Evolutionary conservation across 2,797 vertebrate species (phyloP).

Genomic region (Tapera naevia): DNA sequence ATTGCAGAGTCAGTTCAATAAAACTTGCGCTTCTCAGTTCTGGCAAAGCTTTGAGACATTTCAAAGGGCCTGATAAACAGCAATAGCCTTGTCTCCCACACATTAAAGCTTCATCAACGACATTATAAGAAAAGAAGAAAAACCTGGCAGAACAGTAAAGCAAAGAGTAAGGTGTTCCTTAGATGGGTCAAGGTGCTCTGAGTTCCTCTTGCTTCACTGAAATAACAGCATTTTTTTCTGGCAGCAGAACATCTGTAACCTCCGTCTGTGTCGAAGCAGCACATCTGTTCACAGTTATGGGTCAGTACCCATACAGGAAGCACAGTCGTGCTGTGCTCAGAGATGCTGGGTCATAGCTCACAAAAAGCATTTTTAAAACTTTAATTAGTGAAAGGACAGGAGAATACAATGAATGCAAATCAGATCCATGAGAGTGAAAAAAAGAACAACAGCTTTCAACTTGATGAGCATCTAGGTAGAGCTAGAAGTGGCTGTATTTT

Average conservation of each 20-base stretch:
- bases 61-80: constrained; percentile 79
- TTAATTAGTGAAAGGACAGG: constrained; percentile 36
- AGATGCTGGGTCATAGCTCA: constrained; percentile 40
- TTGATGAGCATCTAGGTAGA: not conserved
- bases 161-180: constrained; percentile 77
- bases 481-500: not conserved
- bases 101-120: constrained; percentile 55
- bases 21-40: constrained; percentile 49
- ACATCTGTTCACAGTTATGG: constrained; percentile 76
- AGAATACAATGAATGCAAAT: constrained; percentile 56
- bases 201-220: constrained; percentile 60
- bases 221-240: constrained; percentile 64
- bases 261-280: constrained; percentile 38
- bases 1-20: constrained; percentile 66
- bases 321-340: not conserved
- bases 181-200: constrained; percentile 79
- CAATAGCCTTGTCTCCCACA: constrained; percentile 76
- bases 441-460: not conserved
- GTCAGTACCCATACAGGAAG: constrained; percentile 67
- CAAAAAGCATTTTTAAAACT: constrained; percentile 5
- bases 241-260: constrained; percentile 66
- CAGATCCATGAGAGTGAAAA: constrained; percentile 30
- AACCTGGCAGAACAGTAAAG: constrained; percentile 66
- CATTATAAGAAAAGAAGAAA: constrained; percentile 67
- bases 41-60: constrained; percentile 65